These are phyloP conservation scores for Eurytoma adleriae DNA, from an alignment of 2,888 invertebrate species.

Conservation along the genomic window DNA sequence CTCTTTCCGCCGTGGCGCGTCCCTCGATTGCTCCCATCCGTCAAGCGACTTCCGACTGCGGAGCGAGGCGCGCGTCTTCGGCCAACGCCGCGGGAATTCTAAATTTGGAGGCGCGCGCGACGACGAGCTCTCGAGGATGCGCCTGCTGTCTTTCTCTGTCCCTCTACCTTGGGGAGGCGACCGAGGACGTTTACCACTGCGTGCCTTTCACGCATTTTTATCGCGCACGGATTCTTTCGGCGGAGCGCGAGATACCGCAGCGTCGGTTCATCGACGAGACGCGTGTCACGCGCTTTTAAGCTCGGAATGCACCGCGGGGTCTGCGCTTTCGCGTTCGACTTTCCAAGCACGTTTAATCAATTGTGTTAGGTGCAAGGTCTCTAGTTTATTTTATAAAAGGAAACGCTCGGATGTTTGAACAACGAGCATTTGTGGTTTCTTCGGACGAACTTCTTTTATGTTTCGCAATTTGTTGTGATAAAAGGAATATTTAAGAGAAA, in stretches of 20 bases:
- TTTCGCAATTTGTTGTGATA: no score
- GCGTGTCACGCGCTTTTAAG: conserved; percentile 5
- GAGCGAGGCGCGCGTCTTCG: conserved; percentile 53
- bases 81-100: conserved; percentile 40
- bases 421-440: no score
- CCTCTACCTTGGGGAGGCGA: not conserved
- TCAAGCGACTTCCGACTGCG: conserved; percentile 61
- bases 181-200: conserved; percentile 20
- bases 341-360: no score
- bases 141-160: not conserved
- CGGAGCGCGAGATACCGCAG: not conserved
- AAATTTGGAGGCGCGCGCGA: conserved; percentile 39
- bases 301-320: not conserved
- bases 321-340: not conserved
- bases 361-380: no score
- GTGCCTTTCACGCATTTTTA: conserved; percentile 31
- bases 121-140: not conserved
- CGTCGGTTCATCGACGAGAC: not conserved
- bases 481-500: no score
- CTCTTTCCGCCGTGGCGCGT: conserved; percentile 51
- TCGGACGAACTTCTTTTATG: no score
- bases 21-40: conserved; percentile 64
- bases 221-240: conserved; percentile 24
- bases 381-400: no score
- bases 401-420: no score